phyloP scores from a whole-genome alignment of 1,140 invertebrate genomes.

The Pogonognathellus flavescens region DNA sequence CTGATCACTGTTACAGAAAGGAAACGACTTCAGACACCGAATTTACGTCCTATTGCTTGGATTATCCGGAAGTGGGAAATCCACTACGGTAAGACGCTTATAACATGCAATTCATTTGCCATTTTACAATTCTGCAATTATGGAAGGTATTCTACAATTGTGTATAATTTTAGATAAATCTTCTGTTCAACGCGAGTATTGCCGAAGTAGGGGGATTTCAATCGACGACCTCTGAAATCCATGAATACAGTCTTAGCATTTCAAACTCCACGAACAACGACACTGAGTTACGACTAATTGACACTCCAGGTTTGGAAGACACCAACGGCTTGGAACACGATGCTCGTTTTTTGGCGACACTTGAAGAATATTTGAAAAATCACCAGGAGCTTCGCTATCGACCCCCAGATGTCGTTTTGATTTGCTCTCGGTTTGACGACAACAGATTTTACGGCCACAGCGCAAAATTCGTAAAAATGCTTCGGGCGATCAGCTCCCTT shows the following conservation, averaged over 20 bases:
- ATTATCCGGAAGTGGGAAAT: neutral
- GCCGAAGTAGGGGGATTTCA: neutral
- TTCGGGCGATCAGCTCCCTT: neutral
- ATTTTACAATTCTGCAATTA: no score
- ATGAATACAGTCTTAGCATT: neutral
- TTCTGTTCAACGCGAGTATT: neutral
- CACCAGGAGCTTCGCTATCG: neutral
- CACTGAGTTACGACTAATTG: neutral
- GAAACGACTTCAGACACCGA: neutral
- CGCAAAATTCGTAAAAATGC: neutral
- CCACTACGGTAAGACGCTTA: neutral
- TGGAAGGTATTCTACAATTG: no score
- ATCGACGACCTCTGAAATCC: neutral
- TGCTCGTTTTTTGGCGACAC: slow-evolving; percentile 28
- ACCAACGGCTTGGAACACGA: slow-evolving; percentile 29
- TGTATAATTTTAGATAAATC: no score
- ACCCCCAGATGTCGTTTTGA: neutral
- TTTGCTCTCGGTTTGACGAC: neutral
- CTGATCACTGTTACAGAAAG: no score
- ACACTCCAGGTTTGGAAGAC: slow-evolving; percentile 40
- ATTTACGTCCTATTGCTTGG: neutral
- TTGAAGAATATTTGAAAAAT: slow-evolving; percentile 36
- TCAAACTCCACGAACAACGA: neutral
- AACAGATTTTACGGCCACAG: neutral
- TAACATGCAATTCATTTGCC: no score